A percentile compares a stretch with the other conserved stretches of the same genome.
Evolutionary conservation across 2,797 vertebrate species (phyloP).

Genomic region (Zenarchopterus dispar): DNA sequence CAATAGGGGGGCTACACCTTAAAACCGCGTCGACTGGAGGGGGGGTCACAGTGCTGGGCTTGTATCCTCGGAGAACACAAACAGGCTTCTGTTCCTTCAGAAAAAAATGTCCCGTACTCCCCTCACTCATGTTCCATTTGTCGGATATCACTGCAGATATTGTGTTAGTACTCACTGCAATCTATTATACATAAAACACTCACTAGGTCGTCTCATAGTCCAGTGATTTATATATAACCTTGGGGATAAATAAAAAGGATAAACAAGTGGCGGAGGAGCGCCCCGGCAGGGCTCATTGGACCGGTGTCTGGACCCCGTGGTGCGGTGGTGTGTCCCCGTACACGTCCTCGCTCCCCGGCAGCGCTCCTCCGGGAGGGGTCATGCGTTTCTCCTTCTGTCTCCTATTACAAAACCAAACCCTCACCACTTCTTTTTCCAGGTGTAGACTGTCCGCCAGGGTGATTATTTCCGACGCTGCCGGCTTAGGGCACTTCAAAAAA

Average conservation of each 20-base stretch:
- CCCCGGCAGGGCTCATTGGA: conserved; percentile 87
- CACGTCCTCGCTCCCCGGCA: conserved; percentile 97
- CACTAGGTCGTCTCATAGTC: conserved; percentile 88
- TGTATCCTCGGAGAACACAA: conserved; percentile 82
- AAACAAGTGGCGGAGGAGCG: conserved; percentile 76
- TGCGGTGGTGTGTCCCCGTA: conserved; percentile 99
- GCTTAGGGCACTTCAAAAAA: conserved; percentile 99
- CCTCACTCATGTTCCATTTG: conserved; percentile 67
- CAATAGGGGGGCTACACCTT: conserved; percentile 88
- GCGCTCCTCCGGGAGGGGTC: conserved; percentile 96
- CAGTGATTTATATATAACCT: conserved; percentile 88
- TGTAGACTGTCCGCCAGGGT: conserved; percentile 97
- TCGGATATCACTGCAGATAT: conserved; percentile 75
- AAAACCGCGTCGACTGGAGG: conserved; percentile 86
- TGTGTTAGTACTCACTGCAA: conserved; percentile 83
- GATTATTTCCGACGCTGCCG: conserved; percentile 97
- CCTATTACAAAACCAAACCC: conserved; percentile 99
- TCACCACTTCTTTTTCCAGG: conserved; percentile 99
- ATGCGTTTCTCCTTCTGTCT: conserved; percentile 99
- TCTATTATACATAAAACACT: conserved; percentile 91
- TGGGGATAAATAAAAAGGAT: conserved; percentile 86
- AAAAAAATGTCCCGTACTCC: conserved; percentile 57
- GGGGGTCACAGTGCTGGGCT: conserved; percentile 87
- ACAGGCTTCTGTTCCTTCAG: conserved; percentile 72
- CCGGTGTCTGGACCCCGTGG: conserved; percentile 97